phyloP scores from a whole-genome alignment of 2,888 invertebrate genomes.

The Cerceris ruficornis region DNA sequence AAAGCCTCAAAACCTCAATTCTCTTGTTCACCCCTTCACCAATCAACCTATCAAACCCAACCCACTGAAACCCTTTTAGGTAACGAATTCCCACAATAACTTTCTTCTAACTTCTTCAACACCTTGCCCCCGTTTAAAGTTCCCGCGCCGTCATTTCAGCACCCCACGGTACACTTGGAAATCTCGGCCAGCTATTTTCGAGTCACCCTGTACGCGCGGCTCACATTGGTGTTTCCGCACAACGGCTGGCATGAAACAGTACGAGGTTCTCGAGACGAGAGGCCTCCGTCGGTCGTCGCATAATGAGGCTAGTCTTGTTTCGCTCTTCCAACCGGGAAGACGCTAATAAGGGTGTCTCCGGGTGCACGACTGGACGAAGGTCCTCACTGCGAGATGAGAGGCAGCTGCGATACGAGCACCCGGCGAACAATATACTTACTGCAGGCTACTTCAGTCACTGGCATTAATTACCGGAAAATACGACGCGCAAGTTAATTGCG shows the following conservation, averaged over 20 bases:
- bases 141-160: too few species aligned
- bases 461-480: constrained; percentile 43
- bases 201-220: neutral
- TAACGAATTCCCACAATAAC: too few species aligned
- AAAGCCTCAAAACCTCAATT: too few species aligned
- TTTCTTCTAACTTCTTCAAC: too few species aligned
- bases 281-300: constrained; percentile 59
- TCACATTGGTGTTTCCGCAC: constrained; percentile 51
- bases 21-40: too few species aligned
- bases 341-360: constrained; percentile 59
- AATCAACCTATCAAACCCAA: too few species aligned
- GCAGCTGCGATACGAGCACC: constrained; percentile 28
- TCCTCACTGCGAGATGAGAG: constrained; percentile 23
- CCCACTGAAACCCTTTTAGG: too few species aligned
- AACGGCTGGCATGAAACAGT: constrained; percentile 64
- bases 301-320: constrained; percentile 70
- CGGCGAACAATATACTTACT: constrained; percentile 37
- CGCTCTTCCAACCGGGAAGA: constrained; percentile 51
- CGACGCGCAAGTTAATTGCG: constrained; percentile 18
- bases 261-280: constrained; percentile 67
- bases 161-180: neutral
- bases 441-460: constrained; percentile 5
- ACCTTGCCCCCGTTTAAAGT: too few species aligned
- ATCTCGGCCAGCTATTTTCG: neutral
- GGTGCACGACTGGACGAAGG: constrained; percentile 52